Base-by-base conservation (phyloP, 2,113 vertebrate genomes). In the Dicrurus megarhynchus region DNA sequence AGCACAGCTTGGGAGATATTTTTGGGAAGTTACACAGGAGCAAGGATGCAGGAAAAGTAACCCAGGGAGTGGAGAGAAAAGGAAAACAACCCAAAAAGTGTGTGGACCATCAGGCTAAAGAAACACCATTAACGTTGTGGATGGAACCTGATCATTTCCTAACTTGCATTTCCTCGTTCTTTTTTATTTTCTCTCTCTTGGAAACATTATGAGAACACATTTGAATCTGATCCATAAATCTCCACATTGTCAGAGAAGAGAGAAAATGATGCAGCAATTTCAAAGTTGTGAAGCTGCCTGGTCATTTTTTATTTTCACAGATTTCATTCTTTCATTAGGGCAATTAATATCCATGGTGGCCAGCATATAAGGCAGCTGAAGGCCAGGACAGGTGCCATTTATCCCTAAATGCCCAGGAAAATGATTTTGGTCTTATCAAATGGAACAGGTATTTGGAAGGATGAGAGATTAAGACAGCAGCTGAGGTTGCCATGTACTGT, bases 91-190 rank as follows among this genome's bases (percentile, higher is more conserved):
- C 9, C 21, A 16, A 63, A 55, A 46, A 28, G 5, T 13, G 3
- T 28, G 19, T 21, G 27, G 16, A 60, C 3, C 12, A 17, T n/a
- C 44, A 46, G 18, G 52, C 21, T 67, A 76, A 63, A 47, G 33
- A 44, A 88, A 56, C 21, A 13, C 5, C 52, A 8, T 1, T 3
- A 68, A 3, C 0, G 0, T 17, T 49, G 39, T 7, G 19, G 33
- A 53, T 22, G 16, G 44, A 76, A 73, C 7, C 10, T 46, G 41
- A 4, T 47, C 5, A 68, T 35, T 83, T 47, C 56, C 11, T 24
- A 63, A 41, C 7, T 14, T 3, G 4, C 5, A 35, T 78, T 63
- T 46, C 18, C 9, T 50, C 15, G 8, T 22, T 10, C 2, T 57
- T 13, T 53, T 22, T 17, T 30, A n/a, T n/a, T 49, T 41, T 6